A percentile compares a stretch with the other conserved stretches of the same genome.
Conservation (phyloP, 2,888 invertebrate genomes). For the Cryptocephalus moraei region DNA sequence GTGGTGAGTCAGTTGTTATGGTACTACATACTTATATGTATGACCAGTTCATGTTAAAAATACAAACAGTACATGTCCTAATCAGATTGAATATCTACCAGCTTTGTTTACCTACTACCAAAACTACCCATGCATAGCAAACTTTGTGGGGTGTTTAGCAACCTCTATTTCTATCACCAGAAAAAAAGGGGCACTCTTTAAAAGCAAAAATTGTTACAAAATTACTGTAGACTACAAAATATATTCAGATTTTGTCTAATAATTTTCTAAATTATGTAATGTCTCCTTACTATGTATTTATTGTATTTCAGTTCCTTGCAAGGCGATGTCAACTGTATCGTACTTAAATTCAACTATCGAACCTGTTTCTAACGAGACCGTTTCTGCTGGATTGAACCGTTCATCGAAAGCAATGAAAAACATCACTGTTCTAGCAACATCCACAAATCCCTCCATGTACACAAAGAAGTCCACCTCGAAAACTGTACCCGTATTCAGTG, state of each 20-base stretch:
- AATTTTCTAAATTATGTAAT: not conserved
- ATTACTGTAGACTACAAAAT: not conserved
- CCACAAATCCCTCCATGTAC: slow-evolving; percentile 10
- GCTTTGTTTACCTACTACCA: too few relatives aligned
- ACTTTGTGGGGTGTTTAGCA: too few relatives aligned
- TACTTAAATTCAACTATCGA: slow-evolving; percentile 20
- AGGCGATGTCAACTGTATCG: slow-evolving; percentile 11
- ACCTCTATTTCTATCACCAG: too few relatives aligned
- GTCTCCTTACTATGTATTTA: slow-evolving; percentile 3
- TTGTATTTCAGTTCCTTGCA: slow-evolving; percentile 19
- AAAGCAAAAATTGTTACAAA: too few relatives aligned
- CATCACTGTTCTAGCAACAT: slow-evolving; percentile 23
- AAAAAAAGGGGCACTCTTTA: too few relatives aligned
- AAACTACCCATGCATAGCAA: too few relatives aligned
- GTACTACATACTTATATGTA: too few relatives aligned
- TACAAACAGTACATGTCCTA: too few relatives aligned
- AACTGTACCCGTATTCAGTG: slow-evolving; percentile 10
- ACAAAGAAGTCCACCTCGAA: slow-evolving; percentile 9
- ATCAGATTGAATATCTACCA: too few relatives aligned
- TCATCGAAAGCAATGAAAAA: slow-evolving; percentile 15
- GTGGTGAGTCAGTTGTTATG: too few relatives aligned
- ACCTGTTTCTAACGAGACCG: slow-evolving; percentile 10
- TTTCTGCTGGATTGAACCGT: slow-evolving; percentile 10
- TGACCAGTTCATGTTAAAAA: too few relatives aligned
- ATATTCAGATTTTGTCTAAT: not conserved